Evolutionary conservation across 1,140 invertebrate species (phyloP).

Genomic region (Contarinia nasturtii): DNA sequence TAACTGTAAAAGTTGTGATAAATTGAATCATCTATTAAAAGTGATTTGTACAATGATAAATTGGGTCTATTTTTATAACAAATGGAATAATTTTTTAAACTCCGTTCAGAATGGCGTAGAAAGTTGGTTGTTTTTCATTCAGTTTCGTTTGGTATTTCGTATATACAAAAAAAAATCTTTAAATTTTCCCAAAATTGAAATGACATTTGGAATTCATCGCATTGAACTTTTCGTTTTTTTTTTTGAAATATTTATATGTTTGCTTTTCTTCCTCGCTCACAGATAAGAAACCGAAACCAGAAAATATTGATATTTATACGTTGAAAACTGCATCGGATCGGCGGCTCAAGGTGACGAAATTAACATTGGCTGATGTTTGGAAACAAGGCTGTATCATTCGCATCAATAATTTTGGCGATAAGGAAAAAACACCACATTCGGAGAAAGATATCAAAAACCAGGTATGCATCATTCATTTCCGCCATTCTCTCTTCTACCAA

Average conservation of each 20-base stretch:
- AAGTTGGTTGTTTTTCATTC: no score
- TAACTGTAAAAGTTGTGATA: no score
- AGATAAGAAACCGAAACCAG: slow-evolving; percentile 49
- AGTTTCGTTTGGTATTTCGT: no score
- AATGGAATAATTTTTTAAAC: neutral
- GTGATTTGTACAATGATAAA: neutral
- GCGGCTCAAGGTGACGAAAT: slow-evolving; percentile 35
- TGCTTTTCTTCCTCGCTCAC: slow-evolving; percentile 15
- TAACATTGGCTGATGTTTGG: slow-evolving; percentile 41
- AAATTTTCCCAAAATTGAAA: no score
- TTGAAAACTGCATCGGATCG: slow-evolving; percentile 35
- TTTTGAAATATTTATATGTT: no score
- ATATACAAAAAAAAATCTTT: no score
- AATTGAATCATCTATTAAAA: neutral
- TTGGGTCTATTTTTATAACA: neutral
- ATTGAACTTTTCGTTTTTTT: no score
- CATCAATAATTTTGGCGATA: slow-evolving; percentile 49
- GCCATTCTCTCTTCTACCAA: no score
- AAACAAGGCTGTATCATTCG: slow-evolving; percentile 37
- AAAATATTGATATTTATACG: slow-evolving; percentile 41
- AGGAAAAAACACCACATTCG: slow-evolving; percentile 36
- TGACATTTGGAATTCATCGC: no score
- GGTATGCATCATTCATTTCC: slow-evolving; percentile 17
- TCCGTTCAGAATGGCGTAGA: no score
- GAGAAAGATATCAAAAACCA: slow-evolving; percentile 43